These are phyloP conservation scores for Arrhopalites spinosus DNA, from an alignment of 2,888 invertebrate species.

Conservation along the genomic window DNA sequence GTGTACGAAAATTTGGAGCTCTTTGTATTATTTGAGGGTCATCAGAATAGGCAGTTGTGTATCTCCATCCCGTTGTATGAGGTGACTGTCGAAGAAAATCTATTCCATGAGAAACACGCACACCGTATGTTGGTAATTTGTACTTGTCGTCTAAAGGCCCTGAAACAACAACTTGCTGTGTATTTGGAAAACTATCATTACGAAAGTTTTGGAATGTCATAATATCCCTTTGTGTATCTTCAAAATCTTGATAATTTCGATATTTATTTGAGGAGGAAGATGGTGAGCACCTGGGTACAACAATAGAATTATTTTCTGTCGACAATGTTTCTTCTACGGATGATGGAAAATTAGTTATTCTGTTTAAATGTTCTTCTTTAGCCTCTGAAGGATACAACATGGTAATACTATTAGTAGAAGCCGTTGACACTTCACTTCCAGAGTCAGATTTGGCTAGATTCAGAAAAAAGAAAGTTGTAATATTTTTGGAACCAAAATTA, in stretches of 20 bases:
- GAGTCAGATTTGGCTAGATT: constrained; percentile 36
- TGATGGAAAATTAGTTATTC: no score
- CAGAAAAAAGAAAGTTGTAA: no score
- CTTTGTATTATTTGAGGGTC: constrained; percentile 44
- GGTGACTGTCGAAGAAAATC: constrained; percentile 35
- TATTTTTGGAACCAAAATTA: no score
- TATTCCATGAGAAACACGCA: constrained; percentile 39
- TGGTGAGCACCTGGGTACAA: background rate
- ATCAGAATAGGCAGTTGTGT: constrained; percentile 26
- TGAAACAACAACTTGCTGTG: constrained; percentile 11
- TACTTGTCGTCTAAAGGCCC: constrained; percentile 38
- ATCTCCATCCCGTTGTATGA: constrained; percentile 39
- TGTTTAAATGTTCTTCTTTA: background rate
- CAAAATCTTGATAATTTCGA: background rate
- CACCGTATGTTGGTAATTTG: constrained; percentile 41
- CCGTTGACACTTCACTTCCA: constrained; percentile 35
- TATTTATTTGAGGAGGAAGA: background rate
- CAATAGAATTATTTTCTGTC: background rate
- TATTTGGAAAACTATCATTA: background rate
- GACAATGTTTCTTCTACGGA: background rate
- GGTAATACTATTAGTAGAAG: constrained; percentile 40
- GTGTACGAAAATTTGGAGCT: constrained; percentile 54
- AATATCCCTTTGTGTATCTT: background rate
- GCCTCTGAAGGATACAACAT: constrained; percentile 12
- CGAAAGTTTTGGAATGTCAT: background rate